Conservation (phyloP, 2,888 invertebrate genomes). For the Xestia c-nigrum region DNA sequence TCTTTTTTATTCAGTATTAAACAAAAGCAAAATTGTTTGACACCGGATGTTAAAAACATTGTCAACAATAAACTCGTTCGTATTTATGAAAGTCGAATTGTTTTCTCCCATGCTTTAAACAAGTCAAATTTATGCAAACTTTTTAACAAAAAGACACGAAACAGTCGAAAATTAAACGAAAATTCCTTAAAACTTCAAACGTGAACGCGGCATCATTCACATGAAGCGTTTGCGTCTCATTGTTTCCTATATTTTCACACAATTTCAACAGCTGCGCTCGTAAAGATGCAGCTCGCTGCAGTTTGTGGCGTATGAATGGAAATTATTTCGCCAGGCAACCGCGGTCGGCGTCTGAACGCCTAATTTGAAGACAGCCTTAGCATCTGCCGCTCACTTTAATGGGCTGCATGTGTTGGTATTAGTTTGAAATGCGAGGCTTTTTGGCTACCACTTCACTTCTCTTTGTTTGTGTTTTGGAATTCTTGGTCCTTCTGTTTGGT, state of each 20-base stretch:
- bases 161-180: slow-evolving; percentile 8
- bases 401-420: slow-evolving; percentile 47
- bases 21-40: background rate
- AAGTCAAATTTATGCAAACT: background rate
- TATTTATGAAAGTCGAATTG: background rate
- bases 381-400: slow-evolving; percentile 56
- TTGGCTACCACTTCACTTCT: slow-evolving; percentile 16
- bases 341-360: slow-evolving; percentile 49
- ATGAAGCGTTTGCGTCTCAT: slow-evolving; percentile 55
- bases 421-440: slow-evolving; percentile 43
- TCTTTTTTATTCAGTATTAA: background rate
- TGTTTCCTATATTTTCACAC: slow-evolving; percentile 62
- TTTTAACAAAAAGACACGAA: background rate
- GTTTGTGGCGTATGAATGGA: slow-evolving; percentile 64
- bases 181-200: slow-evolving; percentile 27
- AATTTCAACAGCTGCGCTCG: slow-evolving; percentile 64
- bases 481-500: background rate
- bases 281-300: slow-evolving; percentile 65
- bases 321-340: slow-evolving; percentile 61
- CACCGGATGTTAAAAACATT: background rate
- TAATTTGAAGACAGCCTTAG: slow-evolving; percentile 65
- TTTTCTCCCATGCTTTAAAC: background rate
- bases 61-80: too few species aligned
- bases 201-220: slow-evolving; percentile 36
- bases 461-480: slow-evolving; percentile 6